Base-by-base conservation (phyloP, 2,888 invertebrate species). In the Heliconius charithonia region DNA sequence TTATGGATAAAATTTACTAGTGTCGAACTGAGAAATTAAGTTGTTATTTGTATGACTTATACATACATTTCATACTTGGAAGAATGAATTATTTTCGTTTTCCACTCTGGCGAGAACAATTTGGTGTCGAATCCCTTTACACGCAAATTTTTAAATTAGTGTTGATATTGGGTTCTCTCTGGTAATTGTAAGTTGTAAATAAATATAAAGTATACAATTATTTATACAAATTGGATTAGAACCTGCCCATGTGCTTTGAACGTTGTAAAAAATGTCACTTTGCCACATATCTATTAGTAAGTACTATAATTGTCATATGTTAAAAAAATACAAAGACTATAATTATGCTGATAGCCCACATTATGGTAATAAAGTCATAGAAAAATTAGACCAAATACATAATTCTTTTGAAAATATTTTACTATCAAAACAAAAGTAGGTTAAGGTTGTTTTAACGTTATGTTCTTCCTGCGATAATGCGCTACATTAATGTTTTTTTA, bases 331-430 rank as follows among this genome's bases (percentile, higher is more conserved):
- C 45, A 19, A n/a, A 45, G 13, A 45, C 7, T 69, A 13, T 41
- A 41, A 16, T 41, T 69, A 69, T 69, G 69, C 69, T 67, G 69
- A 69, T 25, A 45, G 16, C 69, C 69, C 69, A 27, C 69, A 69
- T 69, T 25, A 69, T 69, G 69, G 69, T 69, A 69, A 69, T 69
- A 69, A 69, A 9, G 41, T 69, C 41, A 16, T 19, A 25, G 7
- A 63, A 69, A 41, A 69, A 69, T 41, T 69, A 25, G 41, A 13
- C 16, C 25, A 45, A 41, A 69, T 45, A 69, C 69, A 69, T 69
- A 69, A 69, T 45, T 69, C 25, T 41, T 41, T 25, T 16, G 41
- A 41, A 69, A 69, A 69, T 69, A 69, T 69, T 69, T 69, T 25
- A 25, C 69, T 41, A 41, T 69, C 10, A 69, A 69, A 67, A n/a